Evolutionary conservation across 2,888 invertebrate species (phyloP).

Genomic region (Silvanus unidentatus): DNA sequence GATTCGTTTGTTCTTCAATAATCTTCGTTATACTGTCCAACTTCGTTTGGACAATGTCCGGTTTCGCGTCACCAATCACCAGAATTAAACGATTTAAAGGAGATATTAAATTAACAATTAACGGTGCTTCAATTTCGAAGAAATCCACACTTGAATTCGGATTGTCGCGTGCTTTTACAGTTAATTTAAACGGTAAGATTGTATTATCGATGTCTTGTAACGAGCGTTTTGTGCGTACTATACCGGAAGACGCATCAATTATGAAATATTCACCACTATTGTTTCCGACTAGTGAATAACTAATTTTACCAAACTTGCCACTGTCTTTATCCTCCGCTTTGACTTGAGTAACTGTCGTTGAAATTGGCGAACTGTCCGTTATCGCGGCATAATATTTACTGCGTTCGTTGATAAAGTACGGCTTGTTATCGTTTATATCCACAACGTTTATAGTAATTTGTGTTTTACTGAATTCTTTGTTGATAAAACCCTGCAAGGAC

Average conservation of each 20-base stretch:
- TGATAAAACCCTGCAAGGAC: slow-evolving; percentile 74
- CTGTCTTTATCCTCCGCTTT: slow-evolving; percentile 83
- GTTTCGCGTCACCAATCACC: slow-evolving; percentile 67
- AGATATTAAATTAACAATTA: slow-evolving; percentile 73
- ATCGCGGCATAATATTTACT: slow-evolving; percentile 78
- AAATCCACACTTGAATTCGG: slow-evolving; percentile 59
- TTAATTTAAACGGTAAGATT: slow-evolving; percentile 67
- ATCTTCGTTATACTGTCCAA: slow-evolving; percentile 54
- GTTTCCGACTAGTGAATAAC: slow-evolving; percentile 53
- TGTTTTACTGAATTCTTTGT: slow-evolving; percentile 68
- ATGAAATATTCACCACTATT: slow-evolving; percentile 59
- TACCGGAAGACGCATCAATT: slow-evolving; percentile 68
- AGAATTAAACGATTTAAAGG: slow-evolving; percentile 72
- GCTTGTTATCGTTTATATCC: slow-evolving; percentile 87
- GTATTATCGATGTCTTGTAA: slow-evolving; percentile 62
- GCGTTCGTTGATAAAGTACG: slow-evolving; percentile 57
- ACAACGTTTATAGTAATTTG: slow-evolving; percentile 74
- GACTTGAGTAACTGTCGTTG: slow-evolving; percentile 65
- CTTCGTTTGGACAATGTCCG: slow-evolving; percentile 59
- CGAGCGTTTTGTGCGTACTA: slow-evolving; percentile 66
- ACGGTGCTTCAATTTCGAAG: slow-evolving; percentile 57
- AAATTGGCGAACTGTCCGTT: slow-evolving; percentile 65
- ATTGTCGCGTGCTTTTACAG: slow-evolving; percentile 68
- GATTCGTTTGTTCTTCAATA: slow-evolving; percentile 66
- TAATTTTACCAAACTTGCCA: slow-evolving; percentile 73